Conservation (phyloP, 2,113 vertebrate species). For the Larimichthys crocea region DNA sequence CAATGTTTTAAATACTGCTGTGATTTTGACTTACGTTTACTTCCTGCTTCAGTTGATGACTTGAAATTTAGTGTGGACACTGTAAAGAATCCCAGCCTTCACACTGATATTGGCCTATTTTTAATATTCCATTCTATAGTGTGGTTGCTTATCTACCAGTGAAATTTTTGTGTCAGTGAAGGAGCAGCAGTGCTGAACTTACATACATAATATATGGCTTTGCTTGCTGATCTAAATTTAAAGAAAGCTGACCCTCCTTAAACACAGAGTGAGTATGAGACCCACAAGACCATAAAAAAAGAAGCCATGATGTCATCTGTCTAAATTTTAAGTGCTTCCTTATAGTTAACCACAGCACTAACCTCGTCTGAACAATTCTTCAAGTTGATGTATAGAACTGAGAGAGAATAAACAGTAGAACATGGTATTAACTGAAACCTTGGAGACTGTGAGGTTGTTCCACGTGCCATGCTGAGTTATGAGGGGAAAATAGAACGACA, state of each 20-base stretch:
- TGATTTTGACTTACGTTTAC: too few relatives aligned
- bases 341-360: not conserved
- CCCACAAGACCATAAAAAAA: constrained; percentile 1
- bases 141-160: too few relatives aligned
- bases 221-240: constrained; percentile 16
- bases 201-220: not conserved
- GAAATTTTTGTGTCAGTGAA: too few relatives aligned
- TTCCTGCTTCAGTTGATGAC: too few relatives aligned
- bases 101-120: too few relatives aligned
- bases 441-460: not conserved
- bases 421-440: not conserved
- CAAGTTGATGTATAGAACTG: not conserved
- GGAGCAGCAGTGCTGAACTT: too few relatives aligned
- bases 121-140: too few relatives aligned
- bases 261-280: constrained; percentile 19
- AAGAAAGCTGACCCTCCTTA: not conserved
- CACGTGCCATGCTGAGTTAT: not conserved
- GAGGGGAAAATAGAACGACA: constrained; percentile 5
- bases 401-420: not conserved
- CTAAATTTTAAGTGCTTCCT: constrained; percentile 10
- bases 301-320: constrained; percentile 13
- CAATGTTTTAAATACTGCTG: too few relatives aligned
- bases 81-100: too few relatives aligned
- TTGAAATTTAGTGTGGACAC: too few relatives aligned
- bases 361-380: not conserved